Evolutionary conservation across 1,140 invertebrate genomes (phyloP).

Genomic region (Vollenhovia emeryi): DNA sequence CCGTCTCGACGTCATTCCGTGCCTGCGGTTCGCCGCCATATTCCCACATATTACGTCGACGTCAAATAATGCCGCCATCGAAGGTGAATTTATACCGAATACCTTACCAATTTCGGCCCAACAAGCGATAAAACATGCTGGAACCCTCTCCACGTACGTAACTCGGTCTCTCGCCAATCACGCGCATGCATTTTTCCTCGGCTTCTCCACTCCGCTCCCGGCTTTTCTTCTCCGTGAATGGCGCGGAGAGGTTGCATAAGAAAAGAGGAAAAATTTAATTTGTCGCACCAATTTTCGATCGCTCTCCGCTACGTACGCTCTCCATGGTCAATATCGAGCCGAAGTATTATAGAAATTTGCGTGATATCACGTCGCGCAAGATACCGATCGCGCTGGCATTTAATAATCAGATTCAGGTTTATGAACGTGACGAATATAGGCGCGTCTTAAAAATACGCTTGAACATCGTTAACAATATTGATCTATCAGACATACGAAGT

Average conservation of each 20-base stretch:
- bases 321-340: not conserved
- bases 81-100: conserved; percentile 64
- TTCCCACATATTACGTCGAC: conserved; percentile 64
- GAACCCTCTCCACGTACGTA: conserved; percentile 34
- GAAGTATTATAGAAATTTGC: not conserved
- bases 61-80: conserved; percentile 70
- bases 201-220: not conserved
- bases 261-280: conserved; percentile 41
- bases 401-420: not conserved
- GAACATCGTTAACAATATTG: not conserved
- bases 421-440: not conserved
- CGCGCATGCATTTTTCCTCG: conserved; percentile 30
- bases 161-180: conserved; percentile 65
- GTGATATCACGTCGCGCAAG: not conserved
- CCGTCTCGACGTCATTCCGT: conserved; percentile 31
- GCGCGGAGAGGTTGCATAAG: not conserved
- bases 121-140: conserved; percentile 61
- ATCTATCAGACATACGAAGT: not conserved
- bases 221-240: conserved; percentile 14
- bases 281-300: conserved; percentile 23
- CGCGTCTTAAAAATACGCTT: not conserved
- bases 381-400: not conserved
- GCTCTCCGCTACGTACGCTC: not conserved
- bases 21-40: conserved; percentile 41
- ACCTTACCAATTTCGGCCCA: conserved; percentile 53